Base-by-base conservation (phyloP, 2,888 invertebrate genomes). In the Aradus depressus region DNA sequence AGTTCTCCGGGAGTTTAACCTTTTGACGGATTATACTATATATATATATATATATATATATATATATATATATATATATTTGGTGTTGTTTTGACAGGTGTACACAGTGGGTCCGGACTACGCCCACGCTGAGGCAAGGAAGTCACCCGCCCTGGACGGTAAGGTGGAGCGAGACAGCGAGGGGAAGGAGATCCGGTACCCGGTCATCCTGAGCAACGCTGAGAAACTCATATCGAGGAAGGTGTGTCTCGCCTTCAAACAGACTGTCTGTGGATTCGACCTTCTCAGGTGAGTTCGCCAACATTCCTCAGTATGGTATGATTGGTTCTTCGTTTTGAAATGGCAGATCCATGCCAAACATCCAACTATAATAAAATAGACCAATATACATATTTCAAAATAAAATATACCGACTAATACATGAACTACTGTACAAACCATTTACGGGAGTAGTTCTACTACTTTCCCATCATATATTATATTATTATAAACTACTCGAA, bases 31-130 rank as follows among this genome's bases (percentile, higher is more conserved):
- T n/a, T n/a, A n/a, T n/a, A n/a, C n/a, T n/a, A n/a, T n/a, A n/a
- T n/a, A n/a, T n/a, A n/a, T n/a, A n/a, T n/a, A n/a, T n/a, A n/a
- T n/a, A n/a, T n/a, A n/a, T n/a, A n/a, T n/a, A n/a, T n/a, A n/a
- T n/a, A n/a, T n/a, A n/a, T n/a, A n/a, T n/a, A n/a, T n/a, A n/a
- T n/a, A n/a, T n/a, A n/a, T n/a, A n/a, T n/a, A n/a, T n/a, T n/a
- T n/a, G 25, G 21, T 38, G 35, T 44, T 35, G 60, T 6, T 65
- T 59, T 19, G 62, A 57, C 68, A 85, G 86, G 96, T 98, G 22
- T 99, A 99, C 69, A 98, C 98, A 1, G 97, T 99, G 23, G 98
- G 98, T 0, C 96, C 97, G 1, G 97, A 96, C 70, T 99, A 99
- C 69, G 98, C 97, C 3, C 98, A 98, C 70, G 98, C 98, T 0